Conservation (phyloP, 2,888 invertebrate species). For the Apamea monoglypha region DNA sequence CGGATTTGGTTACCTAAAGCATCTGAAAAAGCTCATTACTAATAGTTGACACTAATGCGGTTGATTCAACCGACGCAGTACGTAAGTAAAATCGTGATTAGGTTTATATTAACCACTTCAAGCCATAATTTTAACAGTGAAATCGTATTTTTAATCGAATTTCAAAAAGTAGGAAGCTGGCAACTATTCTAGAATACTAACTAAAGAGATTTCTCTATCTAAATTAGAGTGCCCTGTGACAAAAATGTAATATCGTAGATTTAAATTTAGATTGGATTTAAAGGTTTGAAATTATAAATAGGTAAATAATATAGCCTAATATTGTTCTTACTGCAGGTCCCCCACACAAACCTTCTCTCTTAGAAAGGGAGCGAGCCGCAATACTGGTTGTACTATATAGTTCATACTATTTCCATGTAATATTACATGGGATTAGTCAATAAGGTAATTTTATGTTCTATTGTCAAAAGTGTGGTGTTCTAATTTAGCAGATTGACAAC, state of each 20-base stretch:
- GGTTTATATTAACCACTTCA: constrained; percentile 48
- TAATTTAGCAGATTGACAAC: constrained; percentile 79
- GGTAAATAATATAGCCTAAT: too few relatives aligned
- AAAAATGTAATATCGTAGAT: background rate
- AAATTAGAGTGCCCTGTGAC: constrained; percentile 29
- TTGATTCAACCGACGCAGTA: constrained; percentile 32
- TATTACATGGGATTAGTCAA: constrained; percentile 48
- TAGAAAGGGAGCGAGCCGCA: too few relatives aligned
- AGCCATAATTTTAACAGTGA: constrained; percentile 63
- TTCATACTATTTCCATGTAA: background rate
- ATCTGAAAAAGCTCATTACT: constrained; percentile 23
- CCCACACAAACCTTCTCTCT: background rate
- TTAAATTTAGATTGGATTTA: background rate
- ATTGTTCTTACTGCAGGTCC: background rate
- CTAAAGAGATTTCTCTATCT: constrained; percentile 66
- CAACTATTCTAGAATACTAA: constrained; percentile 69
- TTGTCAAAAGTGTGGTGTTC: constrained; percentile 71
- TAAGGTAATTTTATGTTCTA: constrained; percentile 59
- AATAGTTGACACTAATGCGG: constrained; percentile 31
- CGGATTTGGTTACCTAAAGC: background rate
- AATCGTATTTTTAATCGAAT: constrained; percentile 59
- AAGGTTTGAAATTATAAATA: constrained; percentile 29
- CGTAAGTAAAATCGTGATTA: constrained; percentile 49
- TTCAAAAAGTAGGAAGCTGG: constrained; percentile 46
- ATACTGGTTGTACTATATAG: constrained; percentile 3